phyloP scores from a whole-genome alignment of 1,140 invertebrate genomes.

The Drosophila takahashii region DNA sequence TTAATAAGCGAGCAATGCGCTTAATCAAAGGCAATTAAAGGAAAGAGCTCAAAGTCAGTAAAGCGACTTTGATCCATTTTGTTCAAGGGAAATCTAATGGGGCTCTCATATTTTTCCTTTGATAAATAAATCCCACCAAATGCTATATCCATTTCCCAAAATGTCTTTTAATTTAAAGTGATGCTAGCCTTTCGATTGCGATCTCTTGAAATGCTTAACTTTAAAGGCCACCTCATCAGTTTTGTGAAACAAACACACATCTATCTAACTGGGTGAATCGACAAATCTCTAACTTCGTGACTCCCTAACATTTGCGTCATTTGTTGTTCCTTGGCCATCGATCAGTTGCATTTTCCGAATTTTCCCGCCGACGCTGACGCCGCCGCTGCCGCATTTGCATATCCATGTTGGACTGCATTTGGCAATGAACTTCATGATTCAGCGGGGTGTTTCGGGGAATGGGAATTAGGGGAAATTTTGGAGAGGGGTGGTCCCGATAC shows the following conservation, averaged over 20 bases:
- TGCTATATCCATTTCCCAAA: background rate
- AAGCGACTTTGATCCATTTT: slow-evolving; percentile 13
- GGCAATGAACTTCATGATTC: slow-evolving; percentile 57
- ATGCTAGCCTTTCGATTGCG: background rate
- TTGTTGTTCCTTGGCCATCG: slow-evolving; percentile 18
- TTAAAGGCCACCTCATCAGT: slow-evolving; percentile 4
- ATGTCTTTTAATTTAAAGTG: slow-evolving; percentile 3
- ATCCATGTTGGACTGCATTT: slow-evolving; percentile 29
- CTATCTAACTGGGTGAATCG: background rate
- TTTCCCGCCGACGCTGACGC: background rate
- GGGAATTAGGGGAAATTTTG: background rate
- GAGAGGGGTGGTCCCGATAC: background rate
- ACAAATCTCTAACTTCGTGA: slow-evolving; percentile 20
- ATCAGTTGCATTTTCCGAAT: slow-evolving; percentile 22
- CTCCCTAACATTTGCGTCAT: background rate
- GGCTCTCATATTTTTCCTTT: background rate
- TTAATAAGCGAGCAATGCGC: background rate
- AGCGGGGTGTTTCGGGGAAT: background rate
- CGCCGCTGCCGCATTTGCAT: slow-evolving; percentile 11
- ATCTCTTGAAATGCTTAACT: slow-evolving; percentile 2
- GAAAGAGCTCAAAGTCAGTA: background rate
- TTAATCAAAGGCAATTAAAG: slow-evolving; percentile 4
- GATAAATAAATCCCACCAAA: background rate
- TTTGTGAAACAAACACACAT: background rate
- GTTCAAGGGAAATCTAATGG: background rate